Evolutionary conservation across 2,888 invertebrate species (phyloP), one percentile per base, ranked within the genome.

Genomic region (Tanypteryx hageni): DNA sequence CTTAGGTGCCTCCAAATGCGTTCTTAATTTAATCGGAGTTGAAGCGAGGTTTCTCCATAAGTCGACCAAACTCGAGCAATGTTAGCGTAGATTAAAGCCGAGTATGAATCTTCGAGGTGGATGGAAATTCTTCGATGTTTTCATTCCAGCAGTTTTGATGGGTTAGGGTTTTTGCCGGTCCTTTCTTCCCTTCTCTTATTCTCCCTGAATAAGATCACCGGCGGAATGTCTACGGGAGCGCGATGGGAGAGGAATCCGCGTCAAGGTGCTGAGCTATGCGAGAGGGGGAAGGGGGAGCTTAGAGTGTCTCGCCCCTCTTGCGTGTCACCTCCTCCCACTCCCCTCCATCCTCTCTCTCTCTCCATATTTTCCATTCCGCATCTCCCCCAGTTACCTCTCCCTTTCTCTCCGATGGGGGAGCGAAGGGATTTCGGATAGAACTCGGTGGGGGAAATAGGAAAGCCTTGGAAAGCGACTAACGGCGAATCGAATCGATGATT

Each of bases 311-410:
- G 16, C 27, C 31, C 86, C 18, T 16, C 22, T 59, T 0, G 31
- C 9, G 18, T n/a, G 16, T 27, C 59, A 22, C 58, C 61, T 86
- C 59, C 57, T 86, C 44, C 27, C 31, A 0, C 27, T 83, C 44
- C 44, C 68, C 16, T 86, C 8, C 58, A 9, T 57, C n/a, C 86
- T 86, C 57, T 86, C 86, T 86, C 86, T 86, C 57, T 44, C 86
- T 31, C 83, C 83, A 16, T 16, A 16, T 56, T 16, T 86, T 18
- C 86, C 86, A 83, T n/a, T 44, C 44, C 14, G 0, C 57, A 9
- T 8, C 7, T 56, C 57, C 14, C 56, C 57, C 9, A 56, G 4
- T 7, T 13, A n/a, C n/a, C 83, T 83, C 83, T 44, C 14, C n/a
- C 83, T 5, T 16, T 22, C 83, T 5, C 83, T 10, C 0, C 22